Base-by-base conservation (phyloP, 2,113 vertebrate species). In the Sterrhoptilus dennistouni region DNA sequence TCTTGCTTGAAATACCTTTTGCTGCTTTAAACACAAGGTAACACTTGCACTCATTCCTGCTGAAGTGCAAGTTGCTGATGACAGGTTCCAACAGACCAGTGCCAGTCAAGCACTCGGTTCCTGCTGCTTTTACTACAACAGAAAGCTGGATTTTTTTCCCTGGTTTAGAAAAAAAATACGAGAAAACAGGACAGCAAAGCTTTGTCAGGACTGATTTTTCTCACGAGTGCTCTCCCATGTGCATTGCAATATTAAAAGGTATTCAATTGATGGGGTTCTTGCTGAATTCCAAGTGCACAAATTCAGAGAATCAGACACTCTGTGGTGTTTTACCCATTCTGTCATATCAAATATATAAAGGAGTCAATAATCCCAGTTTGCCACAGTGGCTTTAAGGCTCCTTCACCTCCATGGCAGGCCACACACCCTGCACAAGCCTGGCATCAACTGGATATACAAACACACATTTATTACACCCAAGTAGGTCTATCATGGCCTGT, bases 161-260 rank as follows among this genome's bases (percentile, higher is more conserved):
- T 31, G 45, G 2, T 12, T 64, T 23, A 38, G n/a, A 23, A 56
- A 47, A 33, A 28, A 28, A 15, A 3, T 9, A 19, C 1, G 8
- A 65, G 35, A 20, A 40, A 65, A 24, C 29, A 20, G 15, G 2
- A 28, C 52, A 57, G 8, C 50, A 65, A 33, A 29, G 35, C 50
- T n/a, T 5, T 29, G 35, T 5, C 60, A 49, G 40, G 12, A n/a
- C 12, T n/a, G 19, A 38, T n/a, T 15, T 15, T 33, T n/a, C 50
- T 23, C n/a, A 65, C 1, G 0, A 54, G 18, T 38, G 28, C 0
- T n/a, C 59, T 47, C n/a, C 42, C 69, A 12, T 12, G 12, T 4
- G 12, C 36, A 70, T 0, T 57, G n/a, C 40, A 74, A 52, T 40
- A 35, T 9, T 19, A 20, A 38, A 60, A 40, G 5, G 7, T 29